Percentiles rank a stretch among this genome's conserved stretches.
These are phyloP conservation scores for Merops nubicus DNA, from an alignment of 2,113 vertebrate species.

Conservation along the genomic window DNA sequence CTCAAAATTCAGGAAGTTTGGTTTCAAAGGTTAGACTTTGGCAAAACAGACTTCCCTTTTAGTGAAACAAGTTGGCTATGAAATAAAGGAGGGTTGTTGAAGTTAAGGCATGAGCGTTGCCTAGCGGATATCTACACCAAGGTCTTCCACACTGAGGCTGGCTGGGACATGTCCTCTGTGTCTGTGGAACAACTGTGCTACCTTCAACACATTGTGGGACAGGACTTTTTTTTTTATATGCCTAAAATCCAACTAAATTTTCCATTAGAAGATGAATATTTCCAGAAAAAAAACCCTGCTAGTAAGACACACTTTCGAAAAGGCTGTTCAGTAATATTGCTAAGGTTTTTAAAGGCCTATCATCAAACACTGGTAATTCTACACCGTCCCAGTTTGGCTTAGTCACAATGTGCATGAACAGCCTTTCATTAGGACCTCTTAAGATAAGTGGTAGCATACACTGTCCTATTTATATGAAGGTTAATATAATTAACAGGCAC, in stretches of 20 bases:
- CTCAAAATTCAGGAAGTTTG: not conserved
- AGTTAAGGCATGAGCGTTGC: not conserved
- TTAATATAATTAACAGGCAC: not conserved
- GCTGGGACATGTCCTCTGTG: not conserved
- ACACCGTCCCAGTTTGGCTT: not conserved
- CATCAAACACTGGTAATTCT: not conserved
- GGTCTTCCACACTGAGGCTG: not conserved
- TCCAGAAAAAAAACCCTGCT: not conserved
- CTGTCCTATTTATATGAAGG: not conserved
- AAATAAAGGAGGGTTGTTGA: not conserved
- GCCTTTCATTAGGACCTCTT: not conserved
- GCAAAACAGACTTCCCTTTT: not conserved
- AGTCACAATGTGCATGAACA: not conserved
- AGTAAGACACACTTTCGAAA: not conserved
- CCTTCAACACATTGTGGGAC: not conserved
- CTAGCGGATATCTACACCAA: not conserved
- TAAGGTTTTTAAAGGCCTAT: not conserved
- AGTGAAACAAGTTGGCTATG: not conserved
- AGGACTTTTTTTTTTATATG: not conserved
- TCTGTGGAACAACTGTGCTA: not conserved
- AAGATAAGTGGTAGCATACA: not conserved
- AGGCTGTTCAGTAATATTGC: not conserved
- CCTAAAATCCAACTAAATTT: not conserved
- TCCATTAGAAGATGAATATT: not conserved
- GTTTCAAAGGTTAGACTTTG: not conserved